Evolutionary conservation across 1,140 invertebrate species (phyloP), one percentile per base, ranked within the genome.

Genomic region (Gryllus bimaculatus): DNA sequence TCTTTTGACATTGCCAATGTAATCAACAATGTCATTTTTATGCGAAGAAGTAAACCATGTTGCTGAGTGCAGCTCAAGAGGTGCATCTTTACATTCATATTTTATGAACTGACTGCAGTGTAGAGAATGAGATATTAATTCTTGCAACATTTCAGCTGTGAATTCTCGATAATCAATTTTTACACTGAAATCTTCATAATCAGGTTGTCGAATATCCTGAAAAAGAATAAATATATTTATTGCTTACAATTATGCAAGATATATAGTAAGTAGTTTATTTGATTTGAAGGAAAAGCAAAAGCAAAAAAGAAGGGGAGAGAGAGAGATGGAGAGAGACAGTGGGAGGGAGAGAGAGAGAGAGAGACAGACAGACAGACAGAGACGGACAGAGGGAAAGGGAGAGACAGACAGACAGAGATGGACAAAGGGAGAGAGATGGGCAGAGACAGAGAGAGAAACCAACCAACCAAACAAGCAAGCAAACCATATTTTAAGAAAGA

Each of bases 91-190:
- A 83, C 96, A 98, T 81, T 96, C 94, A 83, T 97, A 98, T 83
- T 95, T 95, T 47, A 98, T 92, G 82, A 94, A 92, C 84, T 98
- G 96, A 78, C 92, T 92, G 83, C 96, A 98, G 83, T 93, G 93
- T 66, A 95, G 88, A 0, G 96, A 97, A 84, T 95, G 94, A 0
- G 92, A 93, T 48, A 97, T 96, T 73, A 98, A 86, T 83, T 95
- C 93, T 83, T 95, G 93, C 3, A 98, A 87, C 94, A 97, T 96
- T 84, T 95, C 93, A 0, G 92, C 92, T 7, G 91, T 92, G 84
- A 98, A 96, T 82, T 96, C 94, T 79, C 96, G 88, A 83, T 97
- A 97, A 78, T 91, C 94, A 48, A 97, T 94, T 79, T 90, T 92
- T 82, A 95, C 93, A 77, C 91, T 93, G 81, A 96, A 96, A 83